Base-by-base conservation (phyloP, 2,113 vertebrate species). In the Pleuronectes platessa region DNA sequence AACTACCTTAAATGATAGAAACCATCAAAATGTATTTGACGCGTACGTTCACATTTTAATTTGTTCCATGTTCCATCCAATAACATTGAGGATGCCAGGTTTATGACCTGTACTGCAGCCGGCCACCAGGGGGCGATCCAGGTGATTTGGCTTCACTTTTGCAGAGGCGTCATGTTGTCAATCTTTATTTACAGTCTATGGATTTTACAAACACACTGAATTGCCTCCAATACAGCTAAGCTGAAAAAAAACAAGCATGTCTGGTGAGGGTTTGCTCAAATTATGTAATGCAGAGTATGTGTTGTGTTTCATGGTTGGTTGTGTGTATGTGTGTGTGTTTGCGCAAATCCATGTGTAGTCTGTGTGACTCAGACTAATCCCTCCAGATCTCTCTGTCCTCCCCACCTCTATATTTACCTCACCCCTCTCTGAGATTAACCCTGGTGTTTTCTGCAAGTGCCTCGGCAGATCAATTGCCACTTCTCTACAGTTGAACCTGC, bases 361-460 rank as follows among this genome's bases (percentile, higher is more conserved):
- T 88, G 76, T 82, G 81, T 56, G 82, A 77, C 83, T 89, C 86
- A 89, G 88, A 87, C 83, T 90, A 92, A 93, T 92, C 92, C 90
- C 79, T 84, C 89, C 89, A 89, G 86, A 82, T 72, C 82, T 64
- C 62, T 69, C 63, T 70, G 74, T 66, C 65, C 71, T 63, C 68
- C 56, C 69, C 37, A 54, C 68, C 79, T 82, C 89, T 91, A 90
- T 93, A 92, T 91, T 89, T 92, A 89, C 85, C 82, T 87, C 79
- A 76, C 9, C 79, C 42, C 80, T 76, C 68, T 37, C 64, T 74
- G 67, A 89, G 92, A 91, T 92, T 91, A 92, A 79, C 67, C 42
- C 31, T 23, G 71, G 84, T 84, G 70, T 83, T 87, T 87, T 85
- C 81, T 77, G 74, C 70, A 35, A 65, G 80, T 47, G 78, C 74